phyloP scores from a whole-genome alignment of 2,797 vertebrate genomes.

The Chiloscyllium punctatum region DNA sequence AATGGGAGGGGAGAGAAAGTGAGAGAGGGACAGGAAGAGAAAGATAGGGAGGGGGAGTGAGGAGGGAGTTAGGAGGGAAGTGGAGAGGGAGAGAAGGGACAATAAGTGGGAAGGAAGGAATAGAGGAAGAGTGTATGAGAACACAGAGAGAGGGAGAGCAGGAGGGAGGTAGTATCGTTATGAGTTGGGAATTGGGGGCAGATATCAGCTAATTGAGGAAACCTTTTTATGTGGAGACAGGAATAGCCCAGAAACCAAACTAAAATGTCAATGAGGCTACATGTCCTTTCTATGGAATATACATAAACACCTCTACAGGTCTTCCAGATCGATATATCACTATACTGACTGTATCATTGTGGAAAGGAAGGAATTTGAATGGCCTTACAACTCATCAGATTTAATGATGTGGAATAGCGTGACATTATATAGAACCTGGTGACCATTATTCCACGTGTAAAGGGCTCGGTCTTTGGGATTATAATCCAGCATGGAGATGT shows the following conservation, averaged over 20 bases:
- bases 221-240: background rate
- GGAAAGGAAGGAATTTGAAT: background rate
- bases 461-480: slow-evolving; percentile 91
- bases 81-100: background rate
- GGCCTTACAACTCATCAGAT: slow-evolving; percentile 81
- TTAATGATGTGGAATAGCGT: slow-evolving; percentile 94
- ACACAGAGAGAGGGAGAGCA: background rate
- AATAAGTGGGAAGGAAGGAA: background rate
- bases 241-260: background rate
- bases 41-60: background rate
- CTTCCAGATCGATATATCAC: background rate
- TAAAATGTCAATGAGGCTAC: background rate
- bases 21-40: background rate
- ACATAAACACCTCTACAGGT: background rate
- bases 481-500: slow-evolving; percentile 98
- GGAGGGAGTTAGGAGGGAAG: background rate
- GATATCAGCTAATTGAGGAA: background rate
- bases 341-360: background rate
- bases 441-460: slow-evolving; percentile 97
- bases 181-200: background rate
- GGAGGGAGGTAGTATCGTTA: background rate
- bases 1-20: background rate
- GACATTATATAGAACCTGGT: slow-evolving; percentile 93
- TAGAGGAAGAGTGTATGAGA: background rate
- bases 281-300: slow-evolving; percentile 27